Base-by-base conservation (phyloP, 2,888 invertebrate genomes). In the Philaethria dido region DNA sequence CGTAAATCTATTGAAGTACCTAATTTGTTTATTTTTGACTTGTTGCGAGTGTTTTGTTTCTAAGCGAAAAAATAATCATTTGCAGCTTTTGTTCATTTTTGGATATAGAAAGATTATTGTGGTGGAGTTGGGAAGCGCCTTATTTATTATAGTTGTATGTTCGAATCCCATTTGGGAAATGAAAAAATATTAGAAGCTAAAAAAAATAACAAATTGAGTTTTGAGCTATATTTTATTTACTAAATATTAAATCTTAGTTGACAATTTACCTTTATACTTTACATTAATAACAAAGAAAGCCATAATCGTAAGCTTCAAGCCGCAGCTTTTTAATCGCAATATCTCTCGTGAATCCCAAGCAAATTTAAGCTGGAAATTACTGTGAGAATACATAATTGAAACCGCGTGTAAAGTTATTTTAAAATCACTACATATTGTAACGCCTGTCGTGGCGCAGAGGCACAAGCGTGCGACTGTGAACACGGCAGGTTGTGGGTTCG, bases 1-100 rank as follows among this genome's bases (percentile, higher is more conserved):
- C 42, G 57, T 57, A 42, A 22, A 57, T 57, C 39, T 57, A 22
- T 57, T 57, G 42, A 57, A 57, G 57, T 42, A 22, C 22, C 6
- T 39, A 22, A 57, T 42, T 57, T 42, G 57, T 57, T 42, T 22
- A 57, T 39, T 42, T 57, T 22, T 57, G 2, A 22, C 55, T 22
- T 57, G 22, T 22, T 39, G 39, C n/a, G 55, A 22, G n/a, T 39
- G 22, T 57, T 57, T 57, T 22, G n/a, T 57, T 39, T 57, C 20
- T 39, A 29, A 29, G 29, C 6, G 4, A 29, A 50, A 0, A 29
- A 29, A 9, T 29, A 8, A 16, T 50, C n/a, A 29, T 29, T n/a
- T 52, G 9, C 1, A 29, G 39, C 11, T 13, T 39, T 13, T 39
- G 3, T 13, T 33, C 33, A n/a, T n/a, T n/a, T n/a, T n/a, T n/a